phyloP scores from a whole-genome alignment of 1,140 invertebrate species.

The Conus betulinus region DNA sequence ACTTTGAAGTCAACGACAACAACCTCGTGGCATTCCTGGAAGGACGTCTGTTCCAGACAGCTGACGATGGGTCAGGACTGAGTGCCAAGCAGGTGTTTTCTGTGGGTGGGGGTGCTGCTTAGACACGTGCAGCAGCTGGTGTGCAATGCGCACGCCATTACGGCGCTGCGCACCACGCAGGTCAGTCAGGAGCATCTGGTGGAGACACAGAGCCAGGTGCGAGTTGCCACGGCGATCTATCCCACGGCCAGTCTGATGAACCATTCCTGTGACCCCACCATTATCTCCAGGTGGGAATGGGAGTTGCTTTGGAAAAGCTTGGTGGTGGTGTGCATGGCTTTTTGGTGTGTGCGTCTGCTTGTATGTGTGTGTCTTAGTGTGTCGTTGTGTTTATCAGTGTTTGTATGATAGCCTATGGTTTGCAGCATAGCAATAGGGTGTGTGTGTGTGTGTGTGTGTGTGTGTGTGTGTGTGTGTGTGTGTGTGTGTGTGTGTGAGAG shows the following conservation, averaged over 20 bases:
- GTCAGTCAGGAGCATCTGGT: constrained; percentile 48
- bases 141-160: constrained; percentile 87
- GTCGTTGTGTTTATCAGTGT: too few species aligned
- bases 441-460: too few species aligned
- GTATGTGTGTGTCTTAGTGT: too few species aligned
- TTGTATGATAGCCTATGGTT: too few species aligned
- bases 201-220: constrained; percentile 77
- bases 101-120: constrained; percentile 82
- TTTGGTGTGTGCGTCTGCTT: neutral
- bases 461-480: too few species aligned
- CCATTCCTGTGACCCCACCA: constrained; percentile 91
- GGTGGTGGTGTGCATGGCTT: neutral
- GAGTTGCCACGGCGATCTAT: constrained; percentile 89
- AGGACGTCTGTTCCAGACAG: neutral
- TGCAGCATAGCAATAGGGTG: too few species aligned
- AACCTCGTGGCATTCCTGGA: neutral
- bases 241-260: constrained; percentile 93
- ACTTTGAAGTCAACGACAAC: neutral
- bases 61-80: neutral
- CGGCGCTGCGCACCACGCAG: constrained; percentile 66
- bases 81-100: constrained; percentile 36
- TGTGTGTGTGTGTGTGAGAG: too few species aligned
- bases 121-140: constrained; percentile 86
- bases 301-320: too few species aligned
- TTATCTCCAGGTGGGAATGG: constrained; percentile 81